Base-by-base conservation (phyloP, 92 coral and sea anemone genomes). In the Phenganax stokvisi region DNA sequence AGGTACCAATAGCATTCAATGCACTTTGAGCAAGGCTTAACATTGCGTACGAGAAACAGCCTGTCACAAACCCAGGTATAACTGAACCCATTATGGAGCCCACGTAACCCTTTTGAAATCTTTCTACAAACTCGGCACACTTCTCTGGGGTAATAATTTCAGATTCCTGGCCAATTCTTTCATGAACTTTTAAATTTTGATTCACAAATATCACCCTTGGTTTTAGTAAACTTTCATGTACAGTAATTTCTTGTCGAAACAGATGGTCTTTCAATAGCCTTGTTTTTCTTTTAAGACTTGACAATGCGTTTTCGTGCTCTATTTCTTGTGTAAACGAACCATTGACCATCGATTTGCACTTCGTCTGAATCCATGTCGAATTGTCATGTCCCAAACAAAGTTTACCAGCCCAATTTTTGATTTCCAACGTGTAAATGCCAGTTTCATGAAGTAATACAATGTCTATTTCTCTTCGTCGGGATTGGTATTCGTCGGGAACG, bases 401-500 rank as follows among this genome's bases (percentile, higher is more conserved):
- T 51, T 83, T 83, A n/a, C 98, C 98, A 12, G 91, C 79, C 97
- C 97, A 92, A 31, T 89, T 92, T 80, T 94, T 94, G 13, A 94
- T 85, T 62, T 94, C 98, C 44, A 94, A 85, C 69, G 96, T 88
- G 58, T 88, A 86, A 30, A 94, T 87, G 17, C 98, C 98, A 57
- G 86, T 86, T 25, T 53, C 80, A 56, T 85, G 89, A 17, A 94
- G 86, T 69, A 94, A 81, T 76, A 94, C 98, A 7, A 92, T 86
- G 68, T 94, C 98, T 29, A 94, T 92, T 74, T 94, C 98, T 53
- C 93, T 85, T 79, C 86, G 92, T 75, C 98, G 86, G 4, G 97
- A 86, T 80, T 90, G 92, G 75, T 94, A 94, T 74, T 89, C 90
- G 57, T 94, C 98, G 27, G 98, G 97, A 59, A 94, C 87, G 31